Percentiles rank a stretch among this genome's conserved stretches.
These are phyloP conservation scores for Lanistes nyassanus DNA, from an alignment of 1,140 invertebrate genomes.

Conservation along the genomic window DNA sequence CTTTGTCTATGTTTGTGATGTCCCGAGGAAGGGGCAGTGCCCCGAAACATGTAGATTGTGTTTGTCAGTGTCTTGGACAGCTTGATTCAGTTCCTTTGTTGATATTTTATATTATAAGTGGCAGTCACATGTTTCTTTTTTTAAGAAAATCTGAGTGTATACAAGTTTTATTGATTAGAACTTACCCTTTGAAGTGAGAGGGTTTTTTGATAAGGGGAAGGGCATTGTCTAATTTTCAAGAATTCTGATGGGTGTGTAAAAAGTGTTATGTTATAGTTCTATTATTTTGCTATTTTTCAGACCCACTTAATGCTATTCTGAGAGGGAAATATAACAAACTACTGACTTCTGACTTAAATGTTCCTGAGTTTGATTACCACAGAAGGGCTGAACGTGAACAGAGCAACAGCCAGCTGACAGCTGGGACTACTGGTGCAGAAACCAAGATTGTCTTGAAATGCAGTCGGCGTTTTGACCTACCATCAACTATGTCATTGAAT, in stretches of 20 bases:
- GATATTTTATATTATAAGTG: too few relatives aligned
- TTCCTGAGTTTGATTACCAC: neutral
- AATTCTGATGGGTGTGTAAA: neutral
- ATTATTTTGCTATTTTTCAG: constrained; percentile 1
- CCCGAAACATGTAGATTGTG: too few relatives aligned
- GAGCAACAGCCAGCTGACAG: neutral
- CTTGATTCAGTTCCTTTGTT: too few relatives aligned
- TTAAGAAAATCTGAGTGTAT: too few relatives aligned
- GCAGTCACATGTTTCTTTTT: too few relatives aligned
- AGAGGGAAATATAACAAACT: neutral
- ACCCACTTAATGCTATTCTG: neutral
- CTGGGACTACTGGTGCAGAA: neutral
- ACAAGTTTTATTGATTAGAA: too few relatives aligned
- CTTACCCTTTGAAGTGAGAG: too few relatives aligned
- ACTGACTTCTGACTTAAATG: neutral
- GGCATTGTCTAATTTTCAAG: too few relatives aligned
- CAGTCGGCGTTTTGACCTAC: constrained; percentile 46
- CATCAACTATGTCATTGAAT: constrained; percentile 41
- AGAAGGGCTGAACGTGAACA: neutral
- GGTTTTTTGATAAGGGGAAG: too few relatives aligned
- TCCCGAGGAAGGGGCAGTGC: too few relatives aligned
- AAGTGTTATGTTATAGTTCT: neutral
- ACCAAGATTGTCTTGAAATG: constrained; percentile 25
- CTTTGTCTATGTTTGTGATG: too few relatives aligned
- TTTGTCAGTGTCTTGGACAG: too few relatives aligned